A percentile compares a stretch with the other conserved stretches of the same genome.
Conservation (phyloP, 2,797 vertebrate species). For the Sebastes oblongus region DNA sequence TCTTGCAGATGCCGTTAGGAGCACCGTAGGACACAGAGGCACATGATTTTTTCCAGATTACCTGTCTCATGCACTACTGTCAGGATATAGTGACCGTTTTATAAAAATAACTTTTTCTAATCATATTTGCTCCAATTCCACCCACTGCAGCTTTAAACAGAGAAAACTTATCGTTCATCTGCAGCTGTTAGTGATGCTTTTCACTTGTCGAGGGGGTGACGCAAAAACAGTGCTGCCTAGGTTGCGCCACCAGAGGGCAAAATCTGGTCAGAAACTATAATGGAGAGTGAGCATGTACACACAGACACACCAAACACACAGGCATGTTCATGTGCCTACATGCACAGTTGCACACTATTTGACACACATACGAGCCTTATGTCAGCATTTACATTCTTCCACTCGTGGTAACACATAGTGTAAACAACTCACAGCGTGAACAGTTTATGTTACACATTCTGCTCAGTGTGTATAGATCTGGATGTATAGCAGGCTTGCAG, state of each 20-base stretch:
- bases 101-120: too few species aligned
- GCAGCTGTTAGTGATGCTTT: constrained; percentile 24
- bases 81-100: too few species aligned
- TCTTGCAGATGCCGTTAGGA: too few species aligned
- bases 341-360: constrained; percentile 6
- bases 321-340: constrained; percentile 11
- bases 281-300: background rate
- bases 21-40: too few species aligned
- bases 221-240: constrained; percentile 43
- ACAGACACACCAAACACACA: constrained; percentile 1
- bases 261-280: constrained; percentile 75
- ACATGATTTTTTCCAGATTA: too few species aligned
- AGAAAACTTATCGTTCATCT: constrained; percentile 1
- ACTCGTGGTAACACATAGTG: background rate
- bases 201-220: constrained; percentile 7
- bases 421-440: constrained; percentile 23
- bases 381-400: constrained; percentile 34
- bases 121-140: too few species aligned
- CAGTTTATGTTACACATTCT: constrained; percentile 37
- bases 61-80: too few species aligned
- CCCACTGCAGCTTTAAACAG: background rate
- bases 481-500: background rate
- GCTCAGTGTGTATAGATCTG: background rate
- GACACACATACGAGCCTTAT: constrained; percentile 14
- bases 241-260: constrained; percentile 80